Evolutionary conservation across 2,797 vertebrate genomes (phyloP).

Genomic region (Oophaga sylvatica): DNA sequence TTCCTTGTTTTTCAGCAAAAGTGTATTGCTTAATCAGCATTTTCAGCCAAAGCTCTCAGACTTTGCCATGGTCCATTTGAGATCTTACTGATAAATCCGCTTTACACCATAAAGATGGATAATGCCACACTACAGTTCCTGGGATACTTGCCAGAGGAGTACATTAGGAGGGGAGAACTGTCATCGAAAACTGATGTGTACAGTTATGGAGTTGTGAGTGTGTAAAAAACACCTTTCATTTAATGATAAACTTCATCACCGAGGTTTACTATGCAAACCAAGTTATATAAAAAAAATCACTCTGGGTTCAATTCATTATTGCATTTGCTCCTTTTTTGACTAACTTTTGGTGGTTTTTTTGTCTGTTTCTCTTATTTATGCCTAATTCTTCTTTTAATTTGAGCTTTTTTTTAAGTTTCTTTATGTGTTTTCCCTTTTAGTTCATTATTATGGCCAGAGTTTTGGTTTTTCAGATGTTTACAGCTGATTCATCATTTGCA

Average conservation of each 20-base stretch:
- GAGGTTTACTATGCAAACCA: neutral
- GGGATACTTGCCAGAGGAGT: conserved; percentile 77
- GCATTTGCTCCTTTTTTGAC: neutral
- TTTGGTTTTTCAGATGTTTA: too few relatives aligned
- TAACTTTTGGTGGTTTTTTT: too few relatives aligned
- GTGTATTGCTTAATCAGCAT: conserved; percentile 73
- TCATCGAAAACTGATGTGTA: conserved; percentile 76
- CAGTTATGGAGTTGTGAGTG: conserved; percentile 76
- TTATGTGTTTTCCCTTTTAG: too few relatives aligned
- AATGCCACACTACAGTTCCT: conserved; percentile 64
- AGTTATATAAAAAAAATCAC: neutral
- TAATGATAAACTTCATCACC: neutral
- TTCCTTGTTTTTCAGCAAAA: conserved; percentile 67
- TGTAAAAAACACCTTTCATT: conserved; percentile 34
- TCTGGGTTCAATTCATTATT: neutral
- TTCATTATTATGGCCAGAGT: too few relatives aligned
- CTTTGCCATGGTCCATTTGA: conserved; percentile 74
- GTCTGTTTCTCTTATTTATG: too few relatives aligned
- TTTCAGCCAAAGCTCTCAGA: conserved; percentile 73
- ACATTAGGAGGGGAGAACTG: conserved; percentile 73
- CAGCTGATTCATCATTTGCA: too few relatives aligned
- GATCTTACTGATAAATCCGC: conserved; percentile 68
- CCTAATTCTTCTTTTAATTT: too few relatives aligned
- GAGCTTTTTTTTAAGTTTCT: too few relatives aligned
- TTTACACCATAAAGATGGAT: conserved; percentile 67